phyloP scores from a whole-genome alignment of 2,888 invertebrate genomes.

The Baccha elongata region DNA sequence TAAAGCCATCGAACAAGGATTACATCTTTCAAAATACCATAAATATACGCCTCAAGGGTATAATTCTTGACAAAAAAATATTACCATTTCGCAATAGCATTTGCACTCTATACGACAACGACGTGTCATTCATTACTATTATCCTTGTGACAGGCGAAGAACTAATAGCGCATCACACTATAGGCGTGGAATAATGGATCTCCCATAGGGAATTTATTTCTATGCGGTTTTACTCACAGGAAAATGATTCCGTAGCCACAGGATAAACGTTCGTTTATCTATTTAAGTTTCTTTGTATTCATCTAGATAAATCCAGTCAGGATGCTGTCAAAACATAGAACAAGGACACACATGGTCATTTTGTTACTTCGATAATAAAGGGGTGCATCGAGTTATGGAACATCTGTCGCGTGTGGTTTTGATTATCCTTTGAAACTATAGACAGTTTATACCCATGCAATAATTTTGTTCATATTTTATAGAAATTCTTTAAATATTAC shows the following conservation, averaged over 20 bases:
- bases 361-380: slow-evolving; percentile 23
- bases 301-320: slow-evolving; percentile 25
- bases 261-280: slow-evolving; percentile 37
- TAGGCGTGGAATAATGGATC: slow-evolving; percentile 43
- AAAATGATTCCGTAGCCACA: slow-evolving; percentile 6
- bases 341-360: slow-evolving; percentile 37
- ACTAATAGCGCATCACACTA: slow-evolving; percentile 42
- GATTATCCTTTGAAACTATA: slow-evolving; percentile 44
- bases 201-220: slow-evolving; percentile 55
- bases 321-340: slow-evolving; percentile 55
- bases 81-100: slow-evolving; percentile 55
- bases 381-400: slow-evolving; percentile 25
- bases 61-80: slow-evolving; percentile 32
- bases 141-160: slow-evolving; percentile 44
- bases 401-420: slow-evolving; percentile 46
- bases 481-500: not conserved
- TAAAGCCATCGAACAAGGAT: slow-evolving; percentile 40
- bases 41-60: slow-evolving; percentile 50
- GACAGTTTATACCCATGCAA: not conserved
- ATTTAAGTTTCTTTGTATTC: slow-evolving; percentile 17
- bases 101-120: slow-evolving; percentile 31
- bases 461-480: slow-evolving; percentile 10
- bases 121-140: slow-evolving; percentile 64
- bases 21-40: slow-evolving; percentile 34
- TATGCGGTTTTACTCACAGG: slow-evolving; percentile 32